Evolutionary conservation across 2,113 vertebrate species (phyloP).

Genomic region (Prunella fulvescens): DNA sequence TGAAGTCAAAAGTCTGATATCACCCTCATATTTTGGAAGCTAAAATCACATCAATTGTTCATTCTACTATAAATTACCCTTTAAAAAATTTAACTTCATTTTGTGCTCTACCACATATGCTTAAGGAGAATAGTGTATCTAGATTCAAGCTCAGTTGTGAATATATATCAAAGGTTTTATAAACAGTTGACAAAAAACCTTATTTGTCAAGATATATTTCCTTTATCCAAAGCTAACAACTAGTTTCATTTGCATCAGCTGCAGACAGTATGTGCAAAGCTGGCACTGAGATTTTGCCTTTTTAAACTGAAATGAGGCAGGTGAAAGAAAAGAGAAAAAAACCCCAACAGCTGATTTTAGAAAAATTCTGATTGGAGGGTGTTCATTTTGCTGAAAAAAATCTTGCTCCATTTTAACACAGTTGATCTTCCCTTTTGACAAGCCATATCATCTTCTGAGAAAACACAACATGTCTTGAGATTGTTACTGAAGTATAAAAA

Average conservation of each 20-base stretch:
- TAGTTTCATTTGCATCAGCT: constrained; percentile 15
- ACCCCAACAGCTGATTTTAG: background rate
- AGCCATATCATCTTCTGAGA: background rate
- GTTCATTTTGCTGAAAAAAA: background rate
- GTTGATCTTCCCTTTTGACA: background rate
- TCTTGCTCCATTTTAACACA: background rate
- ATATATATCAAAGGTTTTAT: background rate
- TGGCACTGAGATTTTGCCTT: background rate
- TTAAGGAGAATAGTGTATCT: background rate
- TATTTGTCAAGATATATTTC: constrained; percentile 12
- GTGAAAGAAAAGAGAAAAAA: background rate
- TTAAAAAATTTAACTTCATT: background rate
- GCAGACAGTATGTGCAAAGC: background rate
- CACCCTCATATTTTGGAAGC: background rate
- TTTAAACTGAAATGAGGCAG: background rate
- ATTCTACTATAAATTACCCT: background rate
- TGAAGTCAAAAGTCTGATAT: background rate
- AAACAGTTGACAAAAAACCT: background rate
- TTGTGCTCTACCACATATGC: background rate
- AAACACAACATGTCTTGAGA: background rate
- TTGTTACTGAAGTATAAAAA: background rate
- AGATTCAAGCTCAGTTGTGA: background rate
- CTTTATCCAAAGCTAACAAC: background rate
- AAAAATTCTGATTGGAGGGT: background rate
- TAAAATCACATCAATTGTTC: background rate